Base-by-base conservation (phyloP, 2,797 vertebrate species). In the Hypotaenidia philippensis region DNA sequence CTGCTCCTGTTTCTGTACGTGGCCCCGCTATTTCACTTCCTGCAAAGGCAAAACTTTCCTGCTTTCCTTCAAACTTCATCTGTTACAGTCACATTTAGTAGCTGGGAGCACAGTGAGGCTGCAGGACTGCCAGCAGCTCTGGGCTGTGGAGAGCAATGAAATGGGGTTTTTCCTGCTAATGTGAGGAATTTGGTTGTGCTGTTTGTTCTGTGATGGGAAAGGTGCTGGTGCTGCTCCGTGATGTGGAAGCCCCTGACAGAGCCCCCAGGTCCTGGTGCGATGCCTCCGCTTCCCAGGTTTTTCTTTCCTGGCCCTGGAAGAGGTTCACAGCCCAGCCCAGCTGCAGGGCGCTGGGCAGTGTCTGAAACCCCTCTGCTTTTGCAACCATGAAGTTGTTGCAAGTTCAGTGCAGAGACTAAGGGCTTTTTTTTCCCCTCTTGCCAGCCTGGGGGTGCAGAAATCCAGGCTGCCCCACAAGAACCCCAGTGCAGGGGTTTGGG, bases 41-140 rank as follows among this genome's bases (percentile, higher is more conserved):
- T 70, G 84, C 84, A 5, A 4, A 80, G 75, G 69, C 87, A 85
- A 34, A 83, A 27, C 84, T 85, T 26, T 34, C 27, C 92, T 91
- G 76, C 61, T 93, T 95, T 75, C 70, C 84, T 52, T 91, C 87
- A 78, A 38, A 83, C 69, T 56, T 31, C 2, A n/a, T 23, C 79
- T 29, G 56, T 60, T 50, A 20, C 65, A 83, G 53, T 59, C 74
- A 17, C 38, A 2, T 26, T 21, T 23, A 31, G 88, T 22, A 21
- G 49, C 6, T 32, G 64, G 4, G 60, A 70, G 68, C 5, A 3
- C 17, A 6, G 74, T 3, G 63, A 32, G 83, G 56, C 29, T 47
- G 82, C 60, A 19, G 66, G 77, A 2, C 40, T 1, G 92, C 88
- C 78, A 56, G 95, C 66, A 56, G 83, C 83, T 57, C 86, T 12